A percentile compares a stretch with the other conserved stretches of the same genome.
phyloP scores from a whole-genome alignment of 2,797 vertebrate genomes.

The Synaphobranchus kaupii region DNA sequence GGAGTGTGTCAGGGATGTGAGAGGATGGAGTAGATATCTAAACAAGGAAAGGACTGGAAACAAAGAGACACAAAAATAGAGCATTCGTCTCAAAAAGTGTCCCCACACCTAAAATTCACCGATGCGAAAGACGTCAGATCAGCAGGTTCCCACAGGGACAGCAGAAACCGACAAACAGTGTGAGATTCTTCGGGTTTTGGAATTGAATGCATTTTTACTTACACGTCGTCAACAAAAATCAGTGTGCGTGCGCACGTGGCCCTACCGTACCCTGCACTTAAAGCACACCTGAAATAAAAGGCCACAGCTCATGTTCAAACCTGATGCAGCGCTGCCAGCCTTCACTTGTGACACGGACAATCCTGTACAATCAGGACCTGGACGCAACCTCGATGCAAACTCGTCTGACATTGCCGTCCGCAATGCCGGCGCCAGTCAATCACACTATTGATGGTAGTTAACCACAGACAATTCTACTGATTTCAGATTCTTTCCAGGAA shows the following conservation, averaged over 20 bases:
- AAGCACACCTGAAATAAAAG: constrained; percentile 34
- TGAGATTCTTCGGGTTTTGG: constrained; percentile 77
- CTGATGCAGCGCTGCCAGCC: not conserved
- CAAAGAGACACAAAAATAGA: constrained; percentile 48
- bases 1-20: constrained; percentile 78
- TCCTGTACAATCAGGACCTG: not conserved
- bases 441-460: constrained; percentile 47
- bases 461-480: not conserved
- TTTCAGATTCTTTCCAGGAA: not conserved
- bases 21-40: constrained; percentile 79
- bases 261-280: constrained; percentile 9
- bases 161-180: constrained; percentile 75
- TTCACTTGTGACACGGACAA: not conserved
- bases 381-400: not conserved
- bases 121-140: constrained; percentile 72
- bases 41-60: constrained; percentile 72
- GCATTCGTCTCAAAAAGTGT: constrained; percentile 73
- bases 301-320: constrained; percentile 23
- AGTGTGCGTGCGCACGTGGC: constrained; percentile 38
- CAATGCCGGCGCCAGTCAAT: constrained; percentile 80
- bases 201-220: constrained; percentile 99
- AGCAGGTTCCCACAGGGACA: constrained; percentile 81
- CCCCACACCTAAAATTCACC: constrained; percentile 82
- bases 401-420: constrained; percentile 53
- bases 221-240: constrained; percentile 73